Evolutionary conservation across 2,888 invertebrate species (phyloP).

Genomic region (Podotricha telesiphe): DNA sequence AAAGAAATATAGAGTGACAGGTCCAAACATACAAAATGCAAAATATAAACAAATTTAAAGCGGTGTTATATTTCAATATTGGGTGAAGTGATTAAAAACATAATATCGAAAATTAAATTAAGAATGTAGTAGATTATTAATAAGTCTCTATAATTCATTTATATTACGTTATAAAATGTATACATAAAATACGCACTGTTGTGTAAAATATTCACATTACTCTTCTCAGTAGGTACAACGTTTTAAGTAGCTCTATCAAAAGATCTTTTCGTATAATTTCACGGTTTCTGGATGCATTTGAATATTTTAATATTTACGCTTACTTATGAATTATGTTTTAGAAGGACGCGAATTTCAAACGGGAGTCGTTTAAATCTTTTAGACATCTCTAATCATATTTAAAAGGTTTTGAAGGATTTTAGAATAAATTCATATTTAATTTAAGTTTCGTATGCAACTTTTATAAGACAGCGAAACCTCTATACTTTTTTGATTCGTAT

Average conservation of each 20-base stretch:
- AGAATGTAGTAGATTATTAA: too few species aligned
- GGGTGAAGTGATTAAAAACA: too few species aligned
- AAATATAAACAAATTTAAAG: too few species aligned
- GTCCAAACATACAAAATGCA: too few species aligned
- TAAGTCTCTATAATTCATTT: not conserved
- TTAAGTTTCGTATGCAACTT: too few species aligned
- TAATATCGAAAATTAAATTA: too few species aligned
- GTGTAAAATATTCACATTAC: constrained; percentile 4
- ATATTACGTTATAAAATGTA: not conserved
- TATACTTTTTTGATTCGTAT: not conserved
- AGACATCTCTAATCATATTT: too few species aligned
- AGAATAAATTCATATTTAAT: too few species aligned
- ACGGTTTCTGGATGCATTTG: constrained; percentile 9
- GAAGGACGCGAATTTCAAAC: not conserved
- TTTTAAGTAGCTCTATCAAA: constrained; percentile 1
- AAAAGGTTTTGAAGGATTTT: too few species aligned
- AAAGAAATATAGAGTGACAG: too few species aligned
- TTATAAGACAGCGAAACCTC: too few species aligned
- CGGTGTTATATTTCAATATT: too few species aligned
- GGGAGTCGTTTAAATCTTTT: not conserved
- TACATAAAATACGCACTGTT: not conserved
- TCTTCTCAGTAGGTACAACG: not conserved
- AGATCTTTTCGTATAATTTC: not conserved
- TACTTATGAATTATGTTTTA: not conserved
- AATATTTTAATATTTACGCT: constrained; percentile 8